Percentiles rank a stretch among this genome's conserved stretches.
phyloP scores from a whole-genome alignment of 2,113 vertebrate genomes.

The Pedionomus torquatus region DNA sequence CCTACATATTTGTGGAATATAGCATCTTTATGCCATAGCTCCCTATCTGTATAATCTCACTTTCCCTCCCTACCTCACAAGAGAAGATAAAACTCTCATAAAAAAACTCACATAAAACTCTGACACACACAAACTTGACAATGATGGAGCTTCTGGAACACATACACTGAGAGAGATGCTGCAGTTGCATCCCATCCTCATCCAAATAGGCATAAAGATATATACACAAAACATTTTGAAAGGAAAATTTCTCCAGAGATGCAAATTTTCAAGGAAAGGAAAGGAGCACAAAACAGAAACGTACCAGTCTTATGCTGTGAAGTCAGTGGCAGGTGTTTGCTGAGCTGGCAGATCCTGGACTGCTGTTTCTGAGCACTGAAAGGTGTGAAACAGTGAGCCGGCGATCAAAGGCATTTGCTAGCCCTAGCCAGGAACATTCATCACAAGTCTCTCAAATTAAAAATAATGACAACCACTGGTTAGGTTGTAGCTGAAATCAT shows the following conservation, averaged over 20 bases:
- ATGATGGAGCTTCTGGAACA: background rate
- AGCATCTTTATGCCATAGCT: background rate
- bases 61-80: background rate
- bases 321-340: background rate
- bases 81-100: background rate
- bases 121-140: background rate
- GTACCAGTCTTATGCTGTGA: background rate
- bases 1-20: background rate
- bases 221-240: background rate
- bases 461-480: background rate
- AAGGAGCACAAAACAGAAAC: background rate
- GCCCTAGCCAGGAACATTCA: background rate
- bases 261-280: background rate
- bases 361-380: background rate
- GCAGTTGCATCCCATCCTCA: background rate
- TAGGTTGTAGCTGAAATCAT: background rate
- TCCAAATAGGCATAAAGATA: background rate
- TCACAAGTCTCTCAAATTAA: background rate
- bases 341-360: background rate
- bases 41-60: background rate
- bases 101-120: too few relatives aligned
- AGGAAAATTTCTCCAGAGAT: background rate
- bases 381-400: background rate
- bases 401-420: background rate
- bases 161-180: background rate